Conservation (phyloP, 2,888 invertebrate genomes). For the Acrocera orbiculus region DNA sequence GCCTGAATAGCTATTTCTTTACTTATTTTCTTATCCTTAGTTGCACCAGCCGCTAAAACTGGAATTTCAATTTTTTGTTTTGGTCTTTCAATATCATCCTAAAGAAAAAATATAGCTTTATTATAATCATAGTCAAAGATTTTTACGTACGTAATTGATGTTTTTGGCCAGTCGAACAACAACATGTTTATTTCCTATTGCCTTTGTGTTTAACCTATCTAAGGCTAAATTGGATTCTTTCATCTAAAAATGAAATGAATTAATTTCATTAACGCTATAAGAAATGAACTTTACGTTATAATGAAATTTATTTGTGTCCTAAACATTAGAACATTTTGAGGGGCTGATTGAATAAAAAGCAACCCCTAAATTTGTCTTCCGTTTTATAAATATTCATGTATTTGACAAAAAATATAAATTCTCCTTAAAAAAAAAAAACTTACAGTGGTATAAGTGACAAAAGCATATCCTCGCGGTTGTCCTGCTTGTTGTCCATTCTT, state of each 20-base stretch:
- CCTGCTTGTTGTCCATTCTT: conserved; percentile 76
- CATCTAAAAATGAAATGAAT: conserved; percentile 14
- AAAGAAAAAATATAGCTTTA: conserved; percentile 12
- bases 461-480: conserved; percentile 84
- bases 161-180: conserved; percentile 69
- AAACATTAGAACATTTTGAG: no score
- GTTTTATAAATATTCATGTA: no score
- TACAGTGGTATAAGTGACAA: conserved; percentile 59
- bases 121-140: conserved; percentile 2
- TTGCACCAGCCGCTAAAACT: conserved; percentile 46
- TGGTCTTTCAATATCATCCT: conserved; percentile 62
- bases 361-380: no score
- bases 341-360: no score
- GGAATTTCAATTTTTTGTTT: conserved; percentile 62
- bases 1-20: conserved; percentile 69
- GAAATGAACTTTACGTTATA: no score
- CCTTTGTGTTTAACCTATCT: conserved; percentile 52
- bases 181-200: conserved; percentile 55
- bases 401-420: no score
- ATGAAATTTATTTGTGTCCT: no score
- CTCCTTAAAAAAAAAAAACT: conserved; percentile 10
- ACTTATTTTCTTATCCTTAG: conserved; percentile 44
- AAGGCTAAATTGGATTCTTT: conserved; percentile 54
- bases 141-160: conserved; percentile 41
- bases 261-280: no score